phyloP scores from a whole-genome alignment of 1,140 invertebrate genomes.

The Diabrotica virgifera region DNA sequence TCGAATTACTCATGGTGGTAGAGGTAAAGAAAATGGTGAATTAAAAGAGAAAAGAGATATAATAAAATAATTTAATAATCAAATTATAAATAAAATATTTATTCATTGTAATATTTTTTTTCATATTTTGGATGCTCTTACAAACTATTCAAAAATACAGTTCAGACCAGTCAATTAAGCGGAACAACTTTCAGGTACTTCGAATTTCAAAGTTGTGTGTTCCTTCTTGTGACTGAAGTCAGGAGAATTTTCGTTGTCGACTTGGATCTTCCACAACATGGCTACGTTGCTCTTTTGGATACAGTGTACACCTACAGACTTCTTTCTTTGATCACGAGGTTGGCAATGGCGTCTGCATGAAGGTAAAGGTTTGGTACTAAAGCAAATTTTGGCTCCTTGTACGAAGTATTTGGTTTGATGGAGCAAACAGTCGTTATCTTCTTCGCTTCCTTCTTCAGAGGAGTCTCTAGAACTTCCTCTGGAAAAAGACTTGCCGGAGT shows the following conservation, averaged over 20 bases:
- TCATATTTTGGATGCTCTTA: background rate
- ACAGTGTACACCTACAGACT: constrained; percentile 54
- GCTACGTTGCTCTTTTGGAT: constrained; percentile 47
- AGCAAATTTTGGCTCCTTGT: constrained; percentile 53
- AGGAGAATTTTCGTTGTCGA: constrained; percentile 56
- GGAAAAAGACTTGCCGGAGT: too few relatives aligned
- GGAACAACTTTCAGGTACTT: constrained; percentile 22
- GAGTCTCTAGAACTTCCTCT: too few relatives aligned
- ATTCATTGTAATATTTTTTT: background rate
- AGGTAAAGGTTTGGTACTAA: constrained; percentile 52
- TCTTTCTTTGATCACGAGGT: constrained; percentile 35
- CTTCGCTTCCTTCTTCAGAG: too few relatives aligned
- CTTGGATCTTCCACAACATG: constrained; percentile 50
- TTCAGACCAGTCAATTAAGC: background rate
- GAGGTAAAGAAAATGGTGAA: too few relatives aligned
- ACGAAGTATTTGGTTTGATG: constrained; percentile 45
- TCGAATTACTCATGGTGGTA: too few relatives aligned
- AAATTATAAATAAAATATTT: too few relatives aligned
- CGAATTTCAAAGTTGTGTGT: constrained; percentile 27
- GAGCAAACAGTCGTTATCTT: background rate
- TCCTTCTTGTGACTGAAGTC: constrained; percentile 46
- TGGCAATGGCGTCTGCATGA: constrained; percentile 47
- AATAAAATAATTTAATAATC: too few relatives aligned
- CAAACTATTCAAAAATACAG: background rate
- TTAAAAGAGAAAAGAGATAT: too few relatives aligned